Percentiles rank a stretch among this genome's conserved stretches.
phyloP scores from a whole-genome alignment of 2,113 vertebrate genomes.

The Bufo gargarizans region DNA sequence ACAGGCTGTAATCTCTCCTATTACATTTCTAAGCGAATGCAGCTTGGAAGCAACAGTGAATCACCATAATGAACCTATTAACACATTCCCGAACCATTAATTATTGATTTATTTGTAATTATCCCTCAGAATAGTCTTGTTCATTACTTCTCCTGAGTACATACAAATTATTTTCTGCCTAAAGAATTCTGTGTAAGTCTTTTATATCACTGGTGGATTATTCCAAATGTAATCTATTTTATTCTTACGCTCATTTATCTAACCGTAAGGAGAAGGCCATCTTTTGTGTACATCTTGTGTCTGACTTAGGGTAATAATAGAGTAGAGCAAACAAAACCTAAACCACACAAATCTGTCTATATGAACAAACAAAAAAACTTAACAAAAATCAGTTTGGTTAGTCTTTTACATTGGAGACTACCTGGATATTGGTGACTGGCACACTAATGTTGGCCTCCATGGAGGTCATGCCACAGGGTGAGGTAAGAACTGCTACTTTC shows the following conservation, averaged over 20 bases:
- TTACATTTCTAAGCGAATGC: conserved; percentile 60
- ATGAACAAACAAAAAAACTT: not conserved
- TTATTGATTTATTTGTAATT: conserved; percentile 70
- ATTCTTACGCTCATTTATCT: conserved; percentile 9
- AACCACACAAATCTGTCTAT: not conserved
- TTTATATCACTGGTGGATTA: conserved; percentile 44
- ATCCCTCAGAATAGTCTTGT: conserved; percentile 55
- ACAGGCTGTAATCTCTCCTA: conserved; percentile 58
- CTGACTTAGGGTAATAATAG: not conserved
- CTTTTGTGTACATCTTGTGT: not conserved
- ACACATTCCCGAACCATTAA: conserved; percentile 66
- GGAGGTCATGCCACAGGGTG: not conserved
- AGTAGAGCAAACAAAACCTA: not conserved
- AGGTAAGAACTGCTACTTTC: not conserved
- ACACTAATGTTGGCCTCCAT: not conserved
- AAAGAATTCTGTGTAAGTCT: too few species aligned
- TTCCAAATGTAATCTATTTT: conserved; percentile 35
- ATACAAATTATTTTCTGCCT: too few species aligned
- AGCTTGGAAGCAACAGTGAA: conserved; percentile 53
- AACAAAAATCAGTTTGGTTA: not conserved
- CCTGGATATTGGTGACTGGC: not conserved
- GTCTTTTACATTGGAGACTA: not conserved
- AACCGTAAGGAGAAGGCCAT: not conserved
- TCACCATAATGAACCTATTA: conserved; percentile 64
- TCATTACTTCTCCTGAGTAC: conserved; percentile 50